A percentile compares a stretch with the other conserved stretches of the same genome.
Evolutionary conservation across 2,113 vertebrate genomes (phyloP).

Genomic region (Coryphaenoides rupestris): DNA sequence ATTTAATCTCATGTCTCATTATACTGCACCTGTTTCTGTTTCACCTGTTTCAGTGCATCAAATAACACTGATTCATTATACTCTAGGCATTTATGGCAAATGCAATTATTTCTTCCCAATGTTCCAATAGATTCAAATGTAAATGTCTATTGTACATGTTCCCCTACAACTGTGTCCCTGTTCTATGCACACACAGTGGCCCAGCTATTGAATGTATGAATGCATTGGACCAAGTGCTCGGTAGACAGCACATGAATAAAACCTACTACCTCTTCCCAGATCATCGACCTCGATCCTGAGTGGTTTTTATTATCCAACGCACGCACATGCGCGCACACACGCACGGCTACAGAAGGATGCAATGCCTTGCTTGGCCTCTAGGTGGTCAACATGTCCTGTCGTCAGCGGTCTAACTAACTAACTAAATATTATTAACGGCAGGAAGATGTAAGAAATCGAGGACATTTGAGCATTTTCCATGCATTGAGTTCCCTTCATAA

Average conservation of each 20-base stretch:
- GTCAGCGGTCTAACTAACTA: too few relatives aligned
- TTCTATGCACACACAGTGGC: not conserved
- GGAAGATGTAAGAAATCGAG: too few relatives aligned
- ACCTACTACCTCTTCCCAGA: not conserved
- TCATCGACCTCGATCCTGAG: not conserved
- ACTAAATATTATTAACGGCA: too few relatives aligned
- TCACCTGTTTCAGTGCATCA: not conserved
- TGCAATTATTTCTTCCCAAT: too few relatives aligned
- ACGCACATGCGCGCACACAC: not conserved
- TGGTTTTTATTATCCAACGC: not conserved
- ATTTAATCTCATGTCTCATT: not conserved
- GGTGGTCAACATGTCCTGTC: too few relatives aligned
- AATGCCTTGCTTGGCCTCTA: too few relatives aligned
- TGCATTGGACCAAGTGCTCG: not conserved
- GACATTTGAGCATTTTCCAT: too few relatives aligned
- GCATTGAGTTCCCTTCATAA: too few relatives aligned
- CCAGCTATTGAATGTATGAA: constrained; percentile 1
- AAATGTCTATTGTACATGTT: not conserved
- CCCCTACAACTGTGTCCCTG: not conserved
- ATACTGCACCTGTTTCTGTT: constrained; percentile 2
- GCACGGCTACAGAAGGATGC: not conserved
- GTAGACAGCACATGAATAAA: constrained; percentile 7
- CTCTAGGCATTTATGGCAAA: not conserved
- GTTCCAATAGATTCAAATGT: not conserved
- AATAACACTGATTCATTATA: not conserved